These are phyloP conservation scores for Strix aluco DNA, from an alignment of 2,113 vertebrate species.

Conservation along the genomic window DNA sequence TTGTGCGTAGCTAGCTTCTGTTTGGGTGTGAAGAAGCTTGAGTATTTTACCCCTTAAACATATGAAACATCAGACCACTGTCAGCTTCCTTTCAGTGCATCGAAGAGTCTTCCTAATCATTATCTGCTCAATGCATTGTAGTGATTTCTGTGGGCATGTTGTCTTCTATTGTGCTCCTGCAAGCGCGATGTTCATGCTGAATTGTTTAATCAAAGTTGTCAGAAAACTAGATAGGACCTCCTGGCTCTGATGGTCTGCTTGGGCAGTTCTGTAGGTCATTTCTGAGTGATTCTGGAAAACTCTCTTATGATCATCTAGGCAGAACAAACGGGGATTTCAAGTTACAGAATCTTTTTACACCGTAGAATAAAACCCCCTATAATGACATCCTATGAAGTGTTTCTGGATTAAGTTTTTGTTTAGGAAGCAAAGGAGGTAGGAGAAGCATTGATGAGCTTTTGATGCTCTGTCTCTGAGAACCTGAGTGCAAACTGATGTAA, in stretches of 20 bases:
- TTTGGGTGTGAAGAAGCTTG: neutral
- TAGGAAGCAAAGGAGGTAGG: neutral
- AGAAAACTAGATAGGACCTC: neutral
- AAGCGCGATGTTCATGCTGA: rapidly evolving
- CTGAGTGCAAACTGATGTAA: neutral
- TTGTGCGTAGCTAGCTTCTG: neutral
- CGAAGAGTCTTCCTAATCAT: neutral
- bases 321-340: neutral
- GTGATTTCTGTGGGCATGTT: neutral
- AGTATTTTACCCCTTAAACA: neutral
- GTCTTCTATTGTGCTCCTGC: neutral
- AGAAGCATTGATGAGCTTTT: neutral
- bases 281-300: neutral
- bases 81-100: neutral
- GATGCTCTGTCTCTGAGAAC: neutral
- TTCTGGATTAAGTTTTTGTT: neutral
- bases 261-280: neutral
- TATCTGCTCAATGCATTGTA: rapidly evolving
- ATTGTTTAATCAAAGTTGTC: neutral
- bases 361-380: rapidly evolving
- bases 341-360: neutral
- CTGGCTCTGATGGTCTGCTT: neutral
- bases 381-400: neutral
- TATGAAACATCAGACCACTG: neutral
- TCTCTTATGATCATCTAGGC: neutral